Conservation (phyloP, 2,888 invertebrate species). For the Nymphalis polychloros region DNA sequence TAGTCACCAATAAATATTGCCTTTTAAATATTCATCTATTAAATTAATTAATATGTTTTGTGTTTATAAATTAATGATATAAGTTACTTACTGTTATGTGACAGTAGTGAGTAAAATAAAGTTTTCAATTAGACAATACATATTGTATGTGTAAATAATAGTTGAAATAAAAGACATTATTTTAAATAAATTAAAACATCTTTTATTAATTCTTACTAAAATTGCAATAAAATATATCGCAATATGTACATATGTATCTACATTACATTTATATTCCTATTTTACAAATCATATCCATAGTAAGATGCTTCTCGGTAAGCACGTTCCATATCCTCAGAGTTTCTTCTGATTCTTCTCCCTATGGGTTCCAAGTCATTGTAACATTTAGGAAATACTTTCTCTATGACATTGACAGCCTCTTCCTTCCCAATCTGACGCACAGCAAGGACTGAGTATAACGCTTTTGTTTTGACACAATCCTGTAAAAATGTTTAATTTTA, state of each 20-base stretch:
- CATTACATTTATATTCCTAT: conserved; percentile 40
- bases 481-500: conserved; percentile 54
- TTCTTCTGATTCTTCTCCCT: conserved; percentile 88
- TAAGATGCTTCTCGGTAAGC: conserved; percentile 89
- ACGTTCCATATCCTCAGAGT: conserved; percentile 87
- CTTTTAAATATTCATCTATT: conserved; percentile 4
- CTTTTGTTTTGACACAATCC: conserved; percentile 95
- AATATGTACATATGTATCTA: conserved; percentile 32
- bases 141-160: conserved; percentile 54
- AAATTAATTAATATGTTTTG: conserved; percentile 11
- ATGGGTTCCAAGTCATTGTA: conserved; percentile 96
- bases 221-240: conserved; percentile 13
- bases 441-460: conserved; percentile 90
- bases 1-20: conserved; percentile 37
- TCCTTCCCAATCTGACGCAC: conserved; percentile 87
- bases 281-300: conserved; percentile 86
- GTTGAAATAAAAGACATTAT: conserved; percentile 80
- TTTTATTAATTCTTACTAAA: conserved; percentile 62
- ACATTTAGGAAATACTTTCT: conserved; percentile 94
- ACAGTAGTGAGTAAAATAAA: conserved; percentile 55
- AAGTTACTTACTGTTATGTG: conserved; percentile 40
- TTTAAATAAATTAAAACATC: conserved; percentile 63
- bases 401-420: conserved; percentile 89
- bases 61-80: conserved; percentile 21
- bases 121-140: conserved; percentile 60